phyloP scores from a whole-genome alignment of 2,797 vertebrate species.

The Monodelphis domestica region DNA sequence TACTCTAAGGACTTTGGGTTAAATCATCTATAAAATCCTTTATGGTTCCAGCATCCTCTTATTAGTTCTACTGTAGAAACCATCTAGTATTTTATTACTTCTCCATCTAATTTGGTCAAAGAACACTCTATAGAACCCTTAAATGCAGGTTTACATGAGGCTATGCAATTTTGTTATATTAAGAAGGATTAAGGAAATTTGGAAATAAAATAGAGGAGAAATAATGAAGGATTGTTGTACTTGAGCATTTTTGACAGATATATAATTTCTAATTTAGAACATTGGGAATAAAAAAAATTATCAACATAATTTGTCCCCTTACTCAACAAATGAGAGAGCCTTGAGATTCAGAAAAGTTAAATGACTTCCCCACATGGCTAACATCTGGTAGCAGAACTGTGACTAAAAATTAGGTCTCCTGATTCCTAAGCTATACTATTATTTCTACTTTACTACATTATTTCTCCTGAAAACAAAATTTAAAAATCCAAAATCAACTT shows the following conservation, averaged over 20 bases:
- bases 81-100: background rate
- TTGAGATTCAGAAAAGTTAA: background rate
- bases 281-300: background rate
- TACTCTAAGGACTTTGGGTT: too few species aligned
- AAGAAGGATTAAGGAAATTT: background rate
- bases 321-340: background rate
- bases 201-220: background rate
- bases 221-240: background rate
- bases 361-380: background rate
- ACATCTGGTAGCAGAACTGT: background rate
- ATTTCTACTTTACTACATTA: background rate
- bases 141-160: background rate
- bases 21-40: background rate
- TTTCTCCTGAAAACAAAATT: background rate
- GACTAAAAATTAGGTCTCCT: background rate
- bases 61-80: background rate
- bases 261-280: background rate
- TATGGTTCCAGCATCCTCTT: background rate
- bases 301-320: background rate
- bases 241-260: background rate
- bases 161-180: background rate
- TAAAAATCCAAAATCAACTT: too few species aligned
- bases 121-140: background rate
- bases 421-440: too few species aligned
- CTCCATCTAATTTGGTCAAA: background rate